Base-by-base conservation (phyloP, 2,797 vertebrate species). In the Sparus aurata region DNA sequence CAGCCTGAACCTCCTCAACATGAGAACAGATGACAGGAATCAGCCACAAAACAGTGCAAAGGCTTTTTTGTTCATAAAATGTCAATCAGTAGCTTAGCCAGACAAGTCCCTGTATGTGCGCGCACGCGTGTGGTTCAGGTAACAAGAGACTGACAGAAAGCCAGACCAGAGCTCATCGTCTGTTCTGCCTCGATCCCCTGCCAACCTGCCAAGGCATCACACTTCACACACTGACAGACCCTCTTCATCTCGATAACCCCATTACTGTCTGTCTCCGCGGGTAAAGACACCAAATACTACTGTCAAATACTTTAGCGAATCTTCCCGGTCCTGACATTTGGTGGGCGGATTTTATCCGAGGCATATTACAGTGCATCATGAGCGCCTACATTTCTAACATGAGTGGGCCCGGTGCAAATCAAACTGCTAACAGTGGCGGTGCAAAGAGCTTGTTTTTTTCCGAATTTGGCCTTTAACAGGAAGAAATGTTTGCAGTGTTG, bases 201-300 rank as follows among this genome's bases (percentile, higher is more conserved):
- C 65, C 71, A 34, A 64, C 58, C 75, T 89, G 84, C 73, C 88
- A 85, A 83, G 77, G 80, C 63, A 13, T 85, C 79, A 73, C 54
- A 53, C 72, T n/a, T 82, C 61, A 79, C 67, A 50, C 20, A 3
- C 74, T 73, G 83, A 84, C 61, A 80, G 80, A 69, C 38, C 38
- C 71, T 82, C 79, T 71, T 81, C 73, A 71, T 74, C 79, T 62
- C 61, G 67, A 84, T 74, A 69, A 87, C 70, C 73, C 73, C 75
- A 65, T 76, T 75, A 72, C 69, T 22, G 82, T 55, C 79, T 52
- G 76, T 84, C 87, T 84, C 63, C 0, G 1, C 0, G 5, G 49
- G 65, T 47, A 47, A 75, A 85, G 65, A 73, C 67, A 52, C 61
- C 41, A 66, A 79, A 71, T 17, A 47, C 73, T 73, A 75, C 65